Evolutionary conservation across 2,113 vertebrate species (phyloP).

Genomic region (Amphilophus citrinellus): DNA sequence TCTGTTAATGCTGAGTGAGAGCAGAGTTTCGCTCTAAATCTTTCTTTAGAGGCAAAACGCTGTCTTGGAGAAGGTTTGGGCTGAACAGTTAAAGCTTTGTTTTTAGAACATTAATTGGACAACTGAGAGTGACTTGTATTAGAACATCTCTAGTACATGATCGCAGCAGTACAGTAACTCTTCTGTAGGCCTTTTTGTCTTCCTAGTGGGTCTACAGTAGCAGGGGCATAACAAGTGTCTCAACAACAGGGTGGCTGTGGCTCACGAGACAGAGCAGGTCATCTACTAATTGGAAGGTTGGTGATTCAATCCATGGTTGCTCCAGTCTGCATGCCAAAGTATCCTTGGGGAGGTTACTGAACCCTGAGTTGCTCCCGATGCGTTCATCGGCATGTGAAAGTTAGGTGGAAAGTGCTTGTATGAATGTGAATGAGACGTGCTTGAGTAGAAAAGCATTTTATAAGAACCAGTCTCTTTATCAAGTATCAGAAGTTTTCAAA

Average conservation of each 20-base stretch:
- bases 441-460: too few species aligned
- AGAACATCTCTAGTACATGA: constrained; percentile 30
- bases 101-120: constrained; percentile 59
- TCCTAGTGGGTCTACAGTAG: background rate
- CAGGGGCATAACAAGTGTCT: background rate
- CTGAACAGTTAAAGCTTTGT: constrained; percentile 48
- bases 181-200: constrained; percentile 1
- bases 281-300: too few species aligned
- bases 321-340: too few species aligned
- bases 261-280: too few species aligned
- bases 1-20: constrained; percentile 60
- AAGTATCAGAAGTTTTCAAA: background rate
- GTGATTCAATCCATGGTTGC: too few species aligned
- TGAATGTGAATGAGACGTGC: too few species aligned
- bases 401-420: too few species aligned
- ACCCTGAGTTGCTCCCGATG: too few species aligned
- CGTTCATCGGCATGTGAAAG: too few species aligned
- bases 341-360: too few species aligned
- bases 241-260: background rate
- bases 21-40: constrained; percentile 61
- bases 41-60: constrained; percentile 50
- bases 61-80: constrained; percentile 34
- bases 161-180: constrained; percentile 46
- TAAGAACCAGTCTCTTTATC: too few species aligned
- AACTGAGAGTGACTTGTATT: constrained; percentile 38